Conservation (phyloP, 2,797 vertebrate genomes). For the Cossypha niveicapilla region DNA sequence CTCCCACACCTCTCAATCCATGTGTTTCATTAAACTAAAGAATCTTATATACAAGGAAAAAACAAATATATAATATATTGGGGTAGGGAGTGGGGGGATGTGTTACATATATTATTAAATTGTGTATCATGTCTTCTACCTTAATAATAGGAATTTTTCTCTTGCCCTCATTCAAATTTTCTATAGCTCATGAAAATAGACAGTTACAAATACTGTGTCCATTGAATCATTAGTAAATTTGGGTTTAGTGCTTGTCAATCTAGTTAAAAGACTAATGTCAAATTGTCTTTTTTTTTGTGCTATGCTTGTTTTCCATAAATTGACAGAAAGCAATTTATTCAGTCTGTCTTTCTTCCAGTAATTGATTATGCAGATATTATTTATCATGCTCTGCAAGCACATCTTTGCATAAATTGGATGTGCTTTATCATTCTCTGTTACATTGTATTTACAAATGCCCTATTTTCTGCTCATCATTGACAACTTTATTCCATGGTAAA, state of each 20-base stretch:
- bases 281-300: conserved; percentile 20
- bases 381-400: conserved; percentile 65
- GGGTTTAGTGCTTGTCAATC: conserved; percentile 44
- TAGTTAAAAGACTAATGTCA: conserved; percentile 52
- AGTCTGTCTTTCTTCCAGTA: conserved; percentile 63
- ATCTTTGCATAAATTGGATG: conserved; percentile 69
- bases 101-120: background rate
- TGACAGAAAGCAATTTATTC: conserved; percentile 67
- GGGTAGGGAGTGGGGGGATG: rapidly evolving
- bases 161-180: background rate
- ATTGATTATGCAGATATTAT: conserved; percentile 72
- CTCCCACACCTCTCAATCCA: background rate
- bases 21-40: background rate
- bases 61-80: background rate
- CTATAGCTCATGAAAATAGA: conserved; percentile 1
- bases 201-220: background rate
- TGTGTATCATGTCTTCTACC: background rate
- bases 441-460: conserved; percentile 68
- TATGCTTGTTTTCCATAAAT: conserved; percentile 58
- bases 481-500: conserved; percentile 64
- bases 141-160: background rate
- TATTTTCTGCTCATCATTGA: conserved; percentile 67
- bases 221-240: conserved; percentile 56
- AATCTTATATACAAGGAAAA: background rate
- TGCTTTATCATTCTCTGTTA: conserved; percentile 65